Evolutionary conservation across 2,888 invertebrate genomes (phyloP), one percentile per base, ranked within the genome.

Genomic region (Heliconius ismenius): DNA sequence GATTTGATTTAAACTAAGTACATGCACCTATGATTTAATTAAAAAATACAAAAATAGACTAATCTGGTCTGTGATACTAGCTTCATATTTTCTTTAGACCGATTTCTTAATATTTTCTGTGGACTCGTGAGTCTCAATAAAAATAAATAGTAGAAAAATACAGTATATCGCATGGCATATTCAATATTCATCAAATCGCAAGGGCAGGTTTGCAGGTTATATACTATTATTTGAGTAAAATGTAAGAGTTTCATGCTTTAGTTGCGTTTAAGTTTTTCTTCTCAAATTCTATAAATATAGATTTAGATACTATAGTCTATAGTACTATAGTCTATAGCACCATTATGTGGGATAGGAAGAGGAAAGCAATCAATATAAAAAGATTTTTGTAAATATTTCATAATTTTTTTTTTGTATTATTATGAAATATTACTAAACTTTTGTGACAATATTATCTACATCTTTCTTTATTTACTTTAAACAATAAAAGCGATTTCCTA

Each of bases 401-500:
- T 9, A 49, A 49, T 21, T 9, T 49, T 9, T 18, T 15, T 62
- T 15, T 62, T 62, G 6, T 26, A 62, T 26, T 62, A 26, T 62
- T 15, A 26, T 26, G 2, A 49, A 28, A 21, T 69, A 49, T 11
- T 69, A 28, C 32, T 10, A 24, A 65, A 65, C 26, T 28, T 62
- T 58, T 24, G 54, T 39, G 24, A n/a, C 49, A 70, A 76, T 73
- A 26, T 65, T 26, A 10, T 73, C 67, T 58, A 39, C 60, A 67
- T 58, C 9, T 43, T 39, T n/a, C 6, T 49, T 73, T 69, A 62
- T 73, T 68, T 62, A 43, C 9, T 36, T 43, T 36, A 64, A 76
- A 70, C 64, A 70, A 73, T 67, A 67, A 73, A 70, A 70, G 63
- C 58, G 60, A 74, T 58, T 77, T 74, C 39, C 24, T 62, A 73